These are phyloP conservation scores for Cyclophora punctaria DNA, from an alignment of 2,888 invertebrate genomes.

Conservation along the genomic window DNA sequence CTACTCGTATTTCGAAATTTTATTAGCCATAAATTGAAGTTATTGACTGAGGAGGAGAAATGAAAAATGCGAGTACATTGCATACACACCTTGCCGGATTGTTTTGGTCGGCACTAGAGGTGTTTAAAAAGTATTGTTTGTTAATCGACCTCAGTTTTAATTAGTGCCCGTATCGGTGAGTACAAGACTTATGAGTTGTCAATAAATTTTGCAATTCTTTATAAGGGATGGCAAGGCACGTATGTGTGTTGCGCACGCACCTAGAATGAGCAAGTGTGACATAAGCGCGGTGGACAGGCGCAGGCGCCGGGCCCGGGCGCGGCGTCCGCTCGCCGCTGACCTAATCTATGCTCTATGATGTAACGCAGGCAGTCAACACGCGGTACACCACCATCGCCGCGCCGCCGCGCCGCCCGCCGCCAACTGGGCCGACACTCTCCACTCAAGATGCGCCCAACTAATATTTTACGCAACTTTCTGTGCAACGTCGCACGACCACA, in stretches of 20 bases:
- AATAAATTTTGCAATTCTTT: slow-evolving; percentile 15
- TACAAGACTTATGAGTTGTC: slow-evolving; percentile 2
- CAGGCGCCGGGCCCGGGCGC: slow-evolving; percentile 25
- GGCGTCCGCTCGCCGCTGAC: slow-evolving; percentile 32
- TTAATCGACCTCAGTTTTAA: slow-evolving; percentile 15
- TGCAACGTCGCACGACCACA: neutral
- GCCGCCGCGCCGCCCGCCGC: slow-evolving; percentile 19
- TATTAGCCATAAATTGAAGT: too few species aligned
- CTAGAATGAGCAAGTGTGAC: slow-evolving; percentile 34
- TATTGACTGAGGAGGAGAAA: too few species aligned
- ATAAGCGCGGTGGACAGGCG: slow-evolving; percentile 52
- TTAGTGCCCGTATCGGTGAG: slow-evolving; percentile 18
- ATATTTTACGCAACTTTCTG: slow-evolving; percentile 42
- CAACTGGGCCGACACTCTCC: slow-evolving; percentile 49
- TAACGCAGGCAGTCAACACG: slow-evolving; percentile 21
- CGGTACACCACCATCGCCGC: slow-evolving; percentile 19
- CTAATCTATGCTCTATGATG: slow-evolving; percentile 53
- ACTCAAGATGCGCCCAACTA: slow-evolving; percentile 55
- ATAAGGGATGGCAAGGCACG: slow-evolving; percentile 26
- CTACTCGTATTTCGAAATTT: too few species aligned
- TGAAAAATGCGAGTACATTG: too few species aligned
- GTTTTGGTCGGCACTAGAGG: neutral
- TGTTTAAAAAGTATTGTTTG: slow-evolving; percentile 3
- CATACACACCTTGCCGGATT: slow-evolving; percentile 5
- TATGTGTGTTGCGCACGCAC: slow-evolving; percentile 43